These are phyloP conservation scores for Agrypnus murinus DNA, from an alignment of 2,888 invertebrate genomes.

Conservation along the genomic window DNA sequence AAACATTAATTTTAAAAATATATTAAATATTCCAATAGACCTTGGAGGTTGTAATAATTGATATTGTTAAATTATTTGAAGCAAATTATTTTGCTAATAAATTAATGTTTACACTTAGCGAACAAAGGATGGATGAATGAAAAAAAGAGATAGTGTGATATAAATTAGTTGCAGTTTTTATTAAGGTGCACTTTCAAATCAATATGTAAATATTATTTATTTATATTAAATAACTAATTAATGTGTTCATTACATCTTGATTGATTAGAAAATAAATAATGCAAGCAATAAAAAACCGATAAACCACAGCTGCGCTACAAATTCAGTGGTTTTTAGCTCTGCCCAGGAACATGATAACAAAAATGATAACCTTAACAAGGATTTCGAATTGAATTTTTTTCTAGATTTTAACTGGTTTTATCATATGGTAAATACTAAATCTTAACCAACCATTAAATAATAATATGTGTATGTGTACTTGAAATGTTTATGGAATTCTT, in stretches of 20 bases:
- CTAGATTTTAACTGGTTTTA: not conserved
- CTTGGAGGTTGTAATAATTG: no score
- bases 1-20: no score
- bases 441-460: constrained; percentile 29
- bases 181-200: not conserved
- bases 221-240: constrained; percentile 37
- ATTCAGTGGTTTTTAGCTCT: constrained; percentile 2
- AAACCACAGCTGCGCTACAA: constrained; percentile 39
- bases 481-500: constrained; percentile 14
- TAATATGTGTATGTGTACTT: constrained; percentile 18
- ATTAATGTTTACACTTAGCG: no score
- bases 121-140: not conserved
- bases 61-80: no score
- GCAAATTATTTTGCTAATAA: no score
- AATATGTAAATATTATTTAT: constrained; percentile 21
- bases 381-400: constrained; percentile 27
- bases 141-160: not conserved
- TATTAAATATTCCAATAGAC: no score
- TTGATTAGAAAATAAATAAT: constrained; percentile 39
- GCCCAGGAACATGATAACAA: constrained; percentile 39
- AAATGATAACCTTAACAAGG: constrained; percentile 37
- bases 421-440: no score
- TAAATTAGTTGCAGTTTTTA: not conserved
- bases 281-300: constrained; percentile 12
- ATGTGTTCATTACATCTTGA: constrained; percentile 19